Conservation (phyloP, 2,888 invertebrate species). For the Rhamphomyia laevipes region DNA sequence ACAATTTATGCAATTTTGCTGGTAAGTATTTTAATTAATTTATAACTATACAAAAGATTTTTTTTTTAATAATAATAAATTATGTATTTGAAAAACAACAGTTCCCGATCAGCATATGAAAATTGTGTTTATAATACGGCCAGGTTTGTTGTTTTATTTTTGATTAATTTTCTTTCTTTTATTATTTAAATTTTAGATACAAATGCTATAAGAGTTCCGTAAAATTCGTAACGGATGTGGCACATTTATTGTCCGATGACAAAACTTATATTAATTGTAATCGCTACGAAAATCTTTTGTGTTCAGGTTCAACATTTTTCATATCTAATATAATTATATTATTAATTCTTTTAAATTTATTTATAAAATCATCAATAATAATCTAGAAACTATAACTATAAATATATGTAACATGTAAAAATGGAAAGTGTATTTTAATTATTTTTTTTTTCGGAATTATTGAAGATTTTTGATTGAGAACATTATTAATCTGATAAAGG, state of each 20-base stretch:
- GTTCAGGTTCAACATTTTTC: constrained; percentile 9
- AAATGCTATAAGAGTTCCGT: constrained; percentile 35
- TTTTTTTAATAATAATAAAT: neutral
- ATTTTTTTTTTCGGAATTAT: too few species aligned
- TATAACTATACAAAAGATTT: too few species aligned
- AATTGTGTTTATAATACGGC: constrained; percentile 36
- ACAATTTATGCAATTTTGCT: constrained; percentile 36
- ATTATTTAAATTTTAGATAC: constrained; percentile 18
- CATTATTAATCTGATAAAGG: too few species aligned
- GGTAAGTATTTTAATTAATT: constrained; percentile 23
- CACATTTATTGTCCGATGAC: constrained; percentile 35
- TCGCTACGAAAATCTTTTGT: constrained; percentile 26
- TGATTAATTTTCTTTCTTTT: too few species aligned
- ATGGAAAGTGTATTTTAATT: too few species aligned
- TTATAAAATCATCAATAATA: too few species aligned
- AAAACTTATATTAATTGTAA: constrained; percentile 34
- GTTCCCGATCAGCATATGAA: constrained; percentile 36
- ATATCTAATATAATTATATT: too few species aligned
- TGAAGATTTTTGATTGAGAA: too few species aligned
- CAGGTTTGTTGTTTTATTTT: constrained; percentile 10
- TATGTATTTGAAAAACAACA: constrained; percentile 14
- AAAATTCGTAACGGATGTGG: constrained; percentile 31
- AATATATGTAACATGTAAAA: too few species aligned
- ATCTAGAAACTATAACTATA: too few species aligned
- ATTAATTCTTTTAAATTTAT: too few species aligned